Conservation (phyloP, 2,888 invertebrate species). For the Leucoma salicis region DNA sequence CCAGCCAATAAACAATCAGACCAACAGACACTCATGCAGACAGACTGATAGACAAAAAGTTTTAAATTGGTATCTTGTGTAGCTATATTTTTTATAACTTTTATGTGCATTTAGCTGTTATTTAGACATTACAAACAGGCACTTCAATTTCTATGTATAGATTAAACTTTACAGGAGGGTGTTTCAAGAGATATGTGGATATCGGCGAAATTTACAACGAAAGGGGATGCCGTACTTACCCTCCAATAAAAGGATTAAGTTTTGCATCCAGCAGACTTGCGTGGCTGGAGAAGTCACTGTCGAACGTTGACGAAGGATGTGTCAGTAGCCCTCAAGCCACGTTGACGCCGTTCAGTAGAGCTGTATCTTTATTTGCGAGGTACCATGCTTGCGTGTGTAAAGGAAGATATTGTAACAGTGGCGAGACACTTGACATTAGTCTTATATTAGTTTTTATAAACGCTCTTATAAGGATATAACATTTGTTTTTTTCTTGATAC, state of each 20-base stretch:
- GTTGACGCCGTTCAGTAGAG: constrained; percentile 49
- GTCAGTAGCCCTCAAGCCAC: constrained; percentile 46
- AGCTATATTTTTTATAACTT: too few relatives aligned
- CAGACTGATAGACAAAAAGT: too few relatives aligned
- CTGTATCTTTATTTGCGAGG: constrained; percentile 47
- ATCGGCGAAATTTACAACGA: constrained; percentile 41
- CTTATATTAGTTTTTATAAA: constrained; percentile 7
- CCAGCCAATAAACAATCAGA: too few relatives aligned
- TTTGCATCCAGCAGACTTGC: constrained; percentile 33
- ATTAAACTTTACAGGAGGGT: constrained; percentile 26
- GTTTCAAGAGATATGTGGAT: constrained; percentile 45
- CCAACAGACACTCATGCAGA: too few relatives aligned
- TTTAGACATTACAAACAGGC: too few relatives aligned
- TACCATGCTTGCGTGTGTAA: constrained; percentile 10
- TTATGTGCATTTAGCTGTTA: too few relatives aligned
- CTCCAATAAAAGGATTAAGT: constrained; percentile 34
- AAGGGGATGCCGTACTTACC: constrained; percentile 45
- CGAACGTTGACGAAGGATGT: constrained; percentile 38
- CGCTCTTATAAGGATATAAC: constrained; percentile 10
- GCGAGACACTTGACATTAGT: constrained; percentile 4
- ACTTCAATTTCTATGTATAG: neutral
- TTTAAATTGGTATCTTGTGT: too few relatives aligned
- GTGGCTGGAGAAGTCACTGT: constrained; percentile 35
- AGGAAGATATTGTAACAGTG: constrained; percentile 44
- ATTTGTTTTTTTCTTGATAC: neutral